Evolutionary conservation across 2,888 invertebrate species (phyloP).

Genomic region (Dolichopus griseipennis): DNA sequence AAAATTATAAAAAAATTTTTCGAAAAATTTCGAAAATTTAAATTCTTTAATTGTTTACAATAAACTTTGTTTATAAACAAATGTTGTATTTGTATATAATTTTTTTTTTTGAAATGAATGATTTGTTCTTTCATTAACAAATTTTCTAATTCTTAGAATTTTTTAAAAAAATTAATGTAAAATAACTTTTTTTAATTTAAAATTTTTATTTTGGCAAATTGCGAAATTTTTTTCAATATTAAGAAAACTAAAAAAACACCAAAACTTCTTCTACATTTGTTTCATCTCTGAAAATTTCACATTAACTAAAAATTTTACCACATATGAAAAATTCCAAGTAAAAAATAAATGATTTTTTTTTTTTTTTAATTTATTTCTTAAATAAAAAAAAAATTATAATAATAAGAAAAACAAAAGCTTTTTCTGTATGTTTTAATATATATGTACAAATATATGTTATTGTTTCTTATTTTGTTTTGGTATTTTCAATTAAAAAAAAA

Average conservation of each 20-base stretch:
- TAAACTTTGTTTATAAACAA: no score
- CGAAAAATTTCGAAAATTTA: no score
- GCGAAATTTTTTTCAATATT: neutral
- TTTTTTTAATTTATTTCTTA: neutral
- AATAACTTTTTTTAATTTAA: no score
- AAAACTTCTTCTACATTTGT: neutral
- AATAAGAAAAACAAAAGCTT: neutral
- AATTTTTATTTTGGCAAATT: neutral
- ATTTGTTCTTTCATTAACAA: no score
- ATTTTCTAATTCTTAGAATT: no score
- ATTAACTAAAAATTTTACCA: neutral
- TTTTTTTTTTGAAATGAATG: slow-evolving; percentile 7
- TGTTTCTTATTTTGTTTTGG: neutral
- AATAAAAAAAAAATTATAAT: neutral
- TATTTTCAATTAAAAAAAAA: no score
- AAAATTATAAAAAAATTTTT: no score
- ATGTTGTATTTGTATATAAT: no score
- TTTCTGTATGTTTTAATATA: neutral
- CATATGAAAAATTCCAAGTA: neutral
- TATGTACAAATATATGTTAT: no score
- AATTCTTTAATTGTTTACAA: no score
- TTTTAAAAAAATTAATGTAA: no score
- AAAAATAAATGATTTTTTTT: neutral
- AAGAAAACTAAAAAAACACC: no score
- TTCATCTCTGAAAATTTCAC: slow-evolving; percentile 6